phyloP scores from a whole-genome alignment of 2,888 invertebrate genomes.

The Parnassius orleans region DNA sequence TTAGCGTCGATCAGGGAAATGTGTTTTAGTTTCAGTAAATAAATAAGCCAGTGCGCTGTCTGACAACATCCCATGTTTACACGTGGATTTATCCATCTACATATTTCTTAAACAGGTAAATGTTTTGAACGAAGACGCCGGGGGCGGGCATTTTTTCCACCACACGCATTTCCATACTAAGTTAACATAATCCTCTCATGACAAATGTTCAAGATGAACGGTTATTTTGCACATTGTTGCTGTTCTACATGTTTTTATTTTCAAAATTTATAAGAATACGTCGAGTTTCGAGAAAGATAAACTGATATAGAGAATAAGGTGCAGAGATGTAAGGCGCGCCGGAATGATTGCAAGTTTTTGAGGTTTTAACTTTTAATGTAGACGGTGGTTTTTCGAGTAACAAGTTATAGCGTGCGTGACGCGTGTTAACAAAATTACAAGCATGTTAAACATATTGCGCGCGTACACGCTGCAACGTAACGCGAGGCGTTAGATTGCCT shows the following conservation, averaged over 20 bases:
- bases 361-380: neutral
- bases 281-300: conserved; percentile 51
- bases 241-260: conserved; percentile 57
- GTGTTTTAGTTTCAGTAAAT: too few species aligned
- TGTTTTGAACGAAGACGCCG: conserved; percentile 50
- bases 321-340: conserved; percentile 42
- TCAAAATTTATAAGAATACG: conserved; percentile 51
- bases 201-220: conserved; percentile 79
- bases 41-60: neutral
- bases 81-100: conserved; percentile 8
- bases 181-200: conserved; percentile 74
- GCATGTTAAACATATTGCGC: neutral
- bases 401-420: conserved; percentile 4
- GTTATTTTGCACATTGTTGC: conserved; percentile 74
- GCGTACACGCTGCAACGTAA: neutral
- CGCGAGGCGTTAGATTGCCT: neutral
- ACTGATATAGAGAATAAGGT: conserved; percentile 44
- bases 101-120: conserved; percentile 40
- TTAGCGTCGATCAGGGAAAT: too few species aligned
- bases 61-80: neutral
- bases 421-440: conserved; percentile 6
- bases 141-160: conserved; percentile 56
- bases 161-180: conserved; percentile 64
- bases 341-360: conserved; percentile 24
- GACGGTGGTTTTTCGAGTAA: neutral